Evolutionary conservation across 2,113 vertebrate species (phyloP).

Genomic region (Tenebrosternarchus preto): DNA sequence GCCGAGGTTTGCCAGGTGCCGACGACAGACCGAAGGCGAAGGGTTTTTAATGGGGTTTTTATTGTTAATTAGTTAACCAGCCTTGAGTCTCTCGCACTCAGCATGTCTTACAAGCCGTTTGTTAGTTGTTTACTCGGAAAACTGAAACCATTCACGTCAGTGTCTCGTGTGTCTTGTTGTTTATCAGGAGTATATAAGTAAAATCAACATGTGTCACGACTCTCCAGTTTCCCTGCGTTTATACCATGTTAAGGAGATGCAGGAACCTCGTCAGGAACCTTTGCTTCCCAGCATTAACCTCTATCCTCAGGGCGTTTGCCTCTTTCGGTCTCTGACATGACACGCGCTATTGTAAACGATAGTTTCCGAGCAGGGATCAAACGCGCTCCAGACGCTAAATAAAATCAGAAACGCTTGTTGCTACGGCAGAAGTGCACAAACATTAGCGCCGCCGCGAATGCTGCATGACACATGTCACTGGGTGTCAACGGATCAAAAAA

Average conservation of each 20-base stretch:
- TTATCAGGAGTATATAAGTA: constrained; percentile 59
- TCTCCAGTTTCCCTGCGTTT: constrained; percentile 57
- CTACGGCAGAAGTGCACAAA: constrained; percentile 9
- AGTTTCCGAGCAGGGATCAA: constrained; percentile 55
- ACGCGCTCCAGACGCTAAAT: constrained; percentile 52
- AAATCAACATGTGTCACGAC: constrained; percentile 53
- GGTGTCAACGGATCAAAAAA: constrained; percentile 50
- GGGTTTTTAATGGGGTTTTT: constrained; percentile 36
- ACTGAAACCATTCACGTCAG: constrained; percentile 46
- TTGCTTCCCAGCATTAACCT: constrained; percentile 55
- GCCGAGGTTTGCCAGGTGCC: constrained; percentile 64
- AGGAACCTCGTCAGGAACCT: constrained; percentile 39
- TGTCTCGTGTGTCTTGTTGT: constrained; percentile 56
- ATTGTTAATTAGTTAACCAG: constrained; percentile 35
- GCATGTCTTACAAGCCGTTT: constrained; percentile 55
- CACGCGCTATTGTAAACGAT: constrained; percentile 52
- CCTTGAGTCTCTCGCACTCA: constrained; percentile 28
- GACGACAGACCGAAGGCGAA: constrained; percentile 50
- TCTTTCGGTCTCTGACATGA: constrained; percentile 57
- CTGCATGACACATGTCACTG: constrained; percentile 34
- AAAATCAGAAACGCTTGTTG: constrained; percentile 50
- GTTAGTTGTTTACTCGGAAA: constrained; percentile 49
- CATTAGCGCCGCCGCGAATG: constrained; percentile 35
- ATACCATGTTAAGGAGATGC: constrained; percentile 49
- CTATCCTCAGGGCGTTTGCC: constrained; percentile 59